These are phyloP conservation scores for Caenorhabditis drosophilae DNA, from an alignment of 2,888 invertebrate species.

Conservation along the genomic window DNA sequence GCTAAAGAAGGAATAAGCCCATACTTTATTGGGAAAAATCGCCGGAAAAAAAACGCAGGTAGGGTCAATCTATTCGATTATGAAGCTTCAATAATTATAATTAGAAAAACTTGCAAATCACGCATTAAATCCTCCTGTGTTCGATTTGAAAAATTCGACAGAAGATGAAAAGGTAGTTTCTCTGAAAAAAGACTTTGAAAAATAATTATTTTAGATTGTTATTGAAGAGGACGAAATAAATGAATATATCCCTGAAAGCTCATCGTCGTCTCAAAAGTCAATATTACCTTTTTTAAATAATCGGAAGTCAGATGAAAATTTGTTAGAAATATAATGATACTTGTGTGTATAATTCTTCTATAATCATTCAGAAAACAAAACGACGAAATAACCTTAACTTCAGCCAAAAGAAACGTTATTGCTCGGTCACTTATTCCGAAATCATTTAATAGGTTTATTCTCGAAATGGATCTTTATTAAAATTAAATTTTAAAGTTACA, in stretches of 20 bases:
- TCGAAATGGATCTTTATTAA: too few relatives aligned
- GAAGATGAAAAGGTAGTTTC: constrained; percentile 6
- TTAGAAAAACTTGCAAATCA: not conserved
- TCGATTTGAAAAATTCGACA: not conserved
- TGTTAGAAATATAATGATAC: too few relatives aligned
- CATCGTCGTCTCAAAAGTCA: constrained; percentile 5
- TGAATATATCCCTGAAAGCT: not conserved
- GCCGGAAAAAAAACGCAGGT: constrained; percentile 5
- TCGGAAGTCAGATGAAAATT: constrained; percentile 5
- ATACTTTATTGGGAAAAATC: constrained; percentile 32
- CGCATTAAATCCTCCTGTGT: not conserved
- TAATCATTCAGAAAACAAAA: too few relatives aligned
- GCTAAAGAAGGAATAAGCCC: constrained; percentile 31
- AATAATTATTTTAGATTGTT: constrained; percentile 11
- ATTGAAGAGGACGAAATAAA: constrained; percentile 32
- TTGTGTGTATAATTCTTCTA: too few relatives aligned
- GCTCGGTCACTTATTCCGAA: not conserved
- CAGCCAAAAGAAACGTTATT: not conserved
- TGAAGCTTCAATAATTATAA: not conserved
- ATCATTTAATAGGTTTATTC: not conserved
- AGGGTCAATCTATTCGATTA: not conserved
- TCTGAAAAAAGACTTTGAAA: constrained; percentile 3
- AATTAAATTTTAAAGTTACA: not conserved
- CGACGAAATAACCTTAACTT: too few relatives aligned
- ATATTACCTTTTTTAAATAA: not conserved